Base-by-base conservation (phyloP, 2,797 vertebrate species). In the Tympanoctomys barrerae region DNA sequence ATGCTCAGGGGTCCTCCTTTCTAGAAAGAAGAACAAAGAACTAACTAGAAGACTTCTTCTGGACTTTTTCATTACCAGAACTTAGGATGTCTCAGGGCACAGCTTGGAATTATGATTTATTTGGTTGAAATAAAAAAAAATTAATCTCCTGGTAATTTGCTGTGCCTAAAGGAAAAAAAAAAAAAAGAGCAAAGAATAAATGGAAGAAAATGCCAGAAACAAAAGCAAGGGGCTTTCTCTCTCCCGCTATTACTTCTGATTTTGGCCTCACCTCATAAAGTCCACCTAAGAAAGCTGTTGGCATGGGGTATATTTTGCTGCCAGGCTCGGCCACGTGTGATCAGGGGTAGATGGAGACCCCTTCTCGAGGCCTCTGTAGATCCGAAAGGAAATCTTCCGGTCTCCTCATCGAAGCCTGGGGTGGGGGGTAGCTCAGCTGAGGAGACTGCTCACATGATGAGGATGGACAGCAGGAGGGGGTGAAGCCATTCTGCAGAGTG, bases 351-450 rank as follows among this genome's bases (percentile, higher is more conserved):
- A 88, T 6, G 31, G 59, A 92, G 73, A 64, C 18, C 39, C 59
- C 91, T 95, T 95, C 94, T 66, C 52, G 42, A 94, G 54, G 79
- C 75, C 78, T 85, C 91, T 46, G 52, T 81, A 52, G 64, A 64
- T 92, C 91, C 95, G 91, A 14, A 39, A 93, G 82, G 94, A 97
- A 93, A 97, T 93, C 81, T 94, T 93, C 21, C 85, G 19, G 28
- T 87, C 90, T 96, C 66, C 64, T 93, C 70, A 19, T 62, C 39
- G 59, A 89, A 96, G 79, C 82, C 91, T 59, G 66, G 46, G 1
- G 13, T 0, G 54, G 73, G 59, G 46, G 89, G 91, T 81, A 94
- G 78, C 87, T 96, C 68, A 26, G 49, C 78, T 31, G 81, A 79
- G 73, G 84, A 36, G 62, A 94, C 57, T 59, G n/a, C 89, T 96